phyloP scores from a whole-genome alignment of 2,888 invertebrate species.

The Orthonychiurus folsomi region DNA sequence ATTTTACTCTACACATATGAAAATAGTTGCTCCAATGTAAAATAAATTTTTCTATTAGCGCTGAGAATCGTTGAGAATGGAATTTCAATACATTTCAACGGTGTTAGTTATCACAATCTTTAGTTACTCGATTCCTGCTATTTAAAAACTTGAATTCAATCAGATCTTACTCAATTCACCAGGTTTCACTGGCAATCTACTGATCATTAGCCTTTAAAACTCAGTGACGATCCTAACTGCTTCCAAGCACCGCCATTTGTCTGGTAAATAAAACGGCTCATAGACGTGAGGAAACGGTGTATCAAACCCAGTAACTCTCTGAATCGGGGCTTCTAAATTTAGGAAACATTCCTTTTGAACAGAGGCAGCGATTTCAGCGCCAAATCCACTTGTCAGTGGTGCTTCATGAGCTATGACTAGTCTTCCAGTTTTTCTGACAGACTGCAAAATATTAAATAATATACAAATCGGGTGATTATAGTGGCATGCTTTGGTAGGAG shows the following conservation, averaged over 20 bases:
- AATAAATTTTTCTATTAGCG: too few relatives aligned
- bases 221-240: constrained; percentile 50
- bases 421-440: constrained; percentile 88
- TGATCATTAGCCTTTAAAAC: constrained; percentile 22
- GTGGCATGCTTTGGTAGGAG: background rate
- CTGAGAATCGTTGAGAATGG: background rate
- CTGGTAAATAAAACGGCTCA: constrained; percentile 93
- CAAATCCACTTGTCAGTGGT: constrained; percentile 89
- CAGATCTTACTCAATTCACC: too few relatives aligned
- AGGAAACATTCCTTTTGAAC: constrained; percentile 91
- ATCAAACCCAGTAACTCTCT: constrained; percentile 88
- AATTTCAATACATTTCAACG: background rate
- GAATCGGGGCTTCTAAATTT: constrained; percentile 83
- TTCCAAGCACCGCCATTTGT: constrained; percentile 81
- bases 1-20: too few relatives aligned
- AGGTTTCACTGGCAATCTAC: too few relatives aligned
- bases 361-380: constrained; percentile 85
- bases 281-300: constrained; percentile 94
- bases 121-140: too few relatives aligned
- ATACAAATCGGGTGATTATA: constrained; percentile 8
- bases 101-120: too few relatives aligned
- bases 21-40: background rate
- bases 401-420: constrained; percentile 91
- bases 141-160: too few relatives aligned
- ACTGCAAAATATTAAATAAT: constrained; percentile 55